phyloP scores from a whole-genome alignment of 1,140 invertebrate genomes.

The Anastatus disparis region DNA sequence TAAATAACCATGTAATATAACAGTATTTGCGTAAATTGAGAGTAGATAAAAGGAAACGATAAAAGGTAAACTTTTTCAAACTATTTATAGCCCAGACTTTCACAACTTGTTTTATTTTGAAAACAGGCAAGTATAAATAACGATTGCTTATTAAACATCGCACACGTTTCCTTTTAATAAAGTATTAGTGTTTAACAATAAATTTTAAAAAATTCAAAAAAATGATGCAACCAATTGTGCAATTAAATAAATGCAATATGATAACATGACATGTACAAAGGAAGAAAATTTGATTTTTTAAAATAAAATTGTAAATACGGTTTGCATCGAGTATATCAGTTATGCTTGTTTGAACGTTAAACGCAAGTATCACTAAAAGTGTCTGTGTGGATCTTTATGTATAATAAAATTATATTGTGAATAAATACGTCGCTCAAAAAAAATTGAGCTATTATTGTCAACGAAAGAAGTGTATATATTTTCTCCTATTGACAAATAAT shows the following conservation, averaged over 20 bases:
- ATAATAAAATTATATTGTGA: slow-evolving; percentile 22
- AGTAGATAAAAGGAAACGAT: too few species aligned
- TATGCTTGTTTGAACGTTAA: neutral
- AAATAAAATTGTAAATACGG: neutral
- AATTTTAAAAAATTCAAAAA: neutral
- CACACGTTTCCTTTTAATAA: too few species aligned
- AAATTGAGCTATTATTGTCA: neutral
- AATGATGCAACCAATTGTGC: neutral
- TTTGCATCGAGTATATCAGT: neutral
- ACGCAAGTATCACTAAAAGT: neutral
- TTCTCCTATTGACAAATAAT: too few species aligned
- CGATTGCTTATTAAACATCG: too few species aligned
- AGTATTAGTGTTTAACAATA: too few species aligned
- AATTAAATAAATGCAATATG: slow-evolving; percentile 10
- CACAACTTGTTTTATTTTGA: too few species aligned
- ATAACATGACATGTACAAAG: neutral
- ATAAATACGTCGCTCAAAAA: slow-evolving; percentile 22
- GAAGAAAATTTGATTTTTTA: neutral
- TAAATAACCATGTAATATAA: too few species aligned
- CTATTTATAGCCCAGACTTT: too few species aligned
- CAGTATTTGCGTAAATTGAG: too few species aligned
- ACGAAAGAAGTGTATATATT: too few species aligned
- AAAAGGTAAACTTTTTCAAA: too few species aligned
- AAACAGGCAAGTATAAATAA: too few species aligned
- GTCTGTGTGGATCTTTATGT: neutral